phyloP scores from a whole-genome alignment of 2,888 invertebrate genomes.

The Smittia aterrima region DNA sequence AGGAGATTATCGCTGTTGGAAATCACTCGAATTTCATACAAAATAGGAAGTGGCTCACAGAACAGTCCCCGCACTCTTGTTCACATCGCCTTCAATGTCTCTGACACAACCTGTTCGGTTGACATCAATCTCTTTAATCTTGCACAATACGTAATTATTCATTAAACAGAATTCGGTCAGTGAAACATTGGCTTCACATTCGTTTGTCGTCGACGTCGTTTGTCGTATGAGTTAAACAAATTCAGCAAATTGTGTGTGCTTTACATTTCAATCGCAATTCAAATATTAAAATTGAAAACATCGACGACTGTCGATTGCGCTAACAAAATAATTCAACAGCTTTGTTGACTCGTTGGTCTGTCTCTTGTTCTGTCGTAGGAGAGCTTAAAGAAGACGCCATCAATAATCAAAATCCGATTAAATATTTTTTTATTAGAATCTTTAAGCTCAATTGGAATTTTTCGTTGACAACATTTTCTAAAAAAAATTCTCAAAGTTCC shows the following conservation, averaged over 20 bases:
- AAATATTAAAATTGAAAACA: not conserved
- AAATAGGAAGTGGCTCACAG: not conserved
- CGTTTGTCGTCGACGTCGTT: no score
- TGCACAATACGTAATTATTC: not conserved
- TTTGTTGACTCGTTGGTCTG: no score
- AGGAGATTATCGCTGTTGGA: not conserved
- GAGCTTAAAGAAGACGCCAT: no score
- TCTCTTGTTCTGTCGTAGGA: no score
- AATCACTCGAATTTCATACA: not conserved
- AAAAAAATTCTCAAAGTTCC: no score
- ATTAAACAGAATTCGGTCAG: not conserved
- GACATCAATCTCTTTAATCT: constrained; percentile 8
- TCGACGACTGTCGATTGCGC: not conserved
- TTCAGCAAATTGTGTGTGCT: not conserved
- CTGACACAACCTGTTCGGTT: not conserved
- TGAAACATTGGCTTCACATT: no score
- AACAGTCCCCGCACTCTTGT: not conserved
- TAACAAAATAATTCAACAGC: not conserved
- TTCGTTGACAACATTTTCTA: no score
- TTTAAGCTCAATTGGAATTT: no score
- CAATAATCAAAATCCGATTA: no score
- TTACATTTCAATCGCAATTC: not conserved
- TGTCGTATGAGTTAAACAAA: not conserved
- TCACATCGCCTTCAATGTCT: not conserved
- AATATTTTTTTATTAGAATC: no score